A percentile compares a stretch with the other conserved stretches of the same genome.
Conservation (phyloP, 2,888 invertebrate genomes). For the Drosophila gaucha region DNA sequence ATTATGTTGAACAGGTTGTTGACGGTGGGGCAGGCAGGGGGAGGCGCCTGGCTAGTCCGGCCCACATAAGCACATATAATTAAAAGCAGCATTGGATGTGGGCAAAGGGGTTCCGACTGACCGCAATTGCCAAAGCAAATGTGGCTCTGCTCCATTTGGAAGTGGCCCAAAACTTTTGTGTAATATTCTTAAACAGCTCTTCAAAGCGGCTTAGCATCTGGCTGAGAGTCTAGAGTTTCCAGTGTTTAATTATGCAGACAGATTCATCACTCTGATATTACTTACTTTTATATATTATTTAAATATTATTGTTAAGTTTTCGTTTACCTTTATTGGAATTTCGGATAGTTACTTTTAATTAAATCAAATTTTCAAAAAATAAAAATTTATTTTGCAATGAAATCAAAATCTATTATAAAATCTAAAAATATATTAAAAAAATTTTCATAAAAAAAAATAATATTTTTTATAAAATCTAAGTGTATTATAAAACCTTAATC, state of each 20-base stretch:
- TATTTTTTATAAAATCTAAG: too few species aligned
- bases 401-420: too few species aligned
- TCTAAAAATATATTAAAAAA: too few species aligned
- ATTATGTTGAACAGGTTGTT: slow-evolving; percentile 46
- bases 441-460: too few species aligned
- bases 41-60: slow-evolving; percentile 12
- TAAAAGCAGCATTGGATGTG: not conserved
- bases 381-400: too few species aligned
- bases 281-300: not conserved
- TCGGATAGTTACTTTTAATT: too few species aligned
- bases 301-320: too few species aligned
- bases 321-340: too few species aligned
- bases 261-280: not conserved
- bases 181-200: slow-evolving; percentile 20
- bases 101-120: slow-evolving; percentile 21
- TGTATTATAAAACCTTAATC: not conserved
- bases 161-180: slow-evolving; percentile 36
- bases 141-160: slow-evolving; percentile 43
- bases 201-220: slow-evolving; percentile 12
- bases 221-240: too few species aligned
- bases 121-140: slow-evolving; percentile 42
- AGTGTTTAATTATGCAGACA: not conserved
- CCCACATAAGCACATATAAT: slow-evolving; percentile 32
- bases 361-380: too few species aligned
- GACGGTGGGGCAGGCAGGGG: not conserved